These are phyloP conservation scores for Oryzias melastigma DNA, from an alignment of 2,113 vertebrate genomes.

Conservation along the genomic window DNA sequence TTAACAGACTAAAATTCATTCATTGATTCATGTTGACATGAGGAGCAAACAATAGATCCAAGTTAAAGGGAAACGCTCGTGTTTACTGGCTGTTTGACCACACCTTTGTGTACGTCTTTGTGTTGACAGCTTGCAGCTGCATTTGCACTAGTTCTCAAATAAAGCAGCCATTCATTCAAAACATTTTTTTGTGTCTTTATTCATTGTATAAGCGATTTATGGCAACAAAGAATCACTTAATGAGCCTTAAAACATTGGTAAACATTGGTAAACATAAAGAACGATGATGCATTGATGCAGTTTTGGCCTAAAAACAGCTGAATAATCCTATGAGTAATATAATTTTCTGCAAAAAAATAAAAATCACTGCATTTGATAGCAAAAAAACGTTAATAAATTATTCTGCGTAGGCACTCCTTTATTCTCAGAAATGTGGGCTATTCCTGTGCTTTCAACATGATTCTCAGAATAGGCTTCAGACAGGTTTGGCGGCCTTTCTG, in stretches of 20 bases:
- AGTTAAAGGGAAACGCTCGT: not conserved
- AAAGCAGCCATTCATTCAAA: conserved; percentile 24
- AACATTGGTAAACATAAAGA: conserved; percentile 35
- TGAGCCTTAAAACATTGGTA: conserved; percentile 17
- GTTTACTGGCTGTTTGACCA: not conserved
- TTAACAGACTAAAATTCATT: not conserved
- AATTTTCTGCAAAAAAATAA: not conserved
- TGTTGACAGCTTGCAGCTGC: not conserved
- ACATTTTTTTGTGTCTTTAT: conserved; percentile 40
- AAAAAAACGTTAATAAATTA: not conserved
- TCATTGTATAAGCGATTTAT: conserved; percentile 4
- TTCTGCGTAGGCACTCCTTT: not conserved
- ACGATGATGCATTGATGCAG: conserved; percentile 9
- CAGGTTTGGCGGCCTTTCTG: not conserved
- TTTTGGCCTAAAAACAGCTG: not conserved
- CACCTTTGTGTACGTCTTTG: not conserved
- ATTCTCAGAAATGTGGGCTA: too few species aligned
- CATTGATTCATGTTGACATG: too few species aligned
- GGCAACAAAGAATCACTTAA: not conserved
- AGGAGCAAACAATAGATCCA: too few species aligned
- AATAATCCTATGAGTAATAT: not conserved
- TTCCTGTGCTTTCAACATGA: not conserved
- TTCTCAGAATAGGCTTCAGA: not conserved
- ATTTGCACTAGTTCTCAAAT: conserved; percentile 53
- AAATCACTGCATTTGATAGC: not conserved